Evolutionary conservation across 2,113 vertebrate species (phyloP), one percentile per base, ranked within the genome.

Genomic region (Colistium nudipinnis): DNA sequence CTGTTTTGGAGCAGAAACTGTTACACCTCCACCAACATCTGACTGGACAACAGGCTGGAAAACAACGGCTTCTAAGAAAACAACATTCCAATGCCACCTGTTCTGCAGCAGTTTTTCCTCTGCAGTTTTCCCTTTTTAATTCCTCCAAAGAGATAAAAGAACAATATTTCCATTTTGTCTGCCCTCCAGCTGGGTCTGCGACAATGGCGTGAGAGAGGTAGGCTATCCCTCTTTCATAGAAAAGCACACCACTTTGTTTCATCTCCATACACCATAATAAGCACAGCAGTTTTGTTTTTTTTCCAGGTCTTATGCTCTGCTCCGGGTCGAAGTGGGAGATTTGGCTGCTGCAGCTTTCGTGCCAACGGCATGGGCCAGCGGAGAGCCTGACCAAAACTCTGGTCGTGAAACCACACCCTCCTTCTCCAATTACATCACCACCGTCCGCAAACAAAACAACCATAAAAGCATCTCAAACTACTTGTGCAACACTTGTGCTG

Each of bases 61-160:
- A 78, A 75, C 59, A 76, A 68, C 7, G 5, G 62, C 63, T 78
- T 45, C 35, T 12, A 47, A 69, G 53, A 68, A 73, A 79, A 75
- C 59, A 79, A 53, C 71, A 88, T 85, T 85, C 80, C 72, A 3
- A 70, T 64, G 52, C 67, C 75, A 86, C 77, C 78, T 88, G 84
- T 83, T 81, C 69, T 75, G 66, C 80, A 87, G 70, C 73, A 83
- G 82, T 80, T 64, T 71, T 70, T 64, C 69, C 30, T 62, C 53
- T 62, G 62, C 31, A 67, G 28, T 78, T 74, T 79, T 72, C 16
- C 27, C 11, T 69, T 60, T 77, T 79, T 74, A 64, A 81, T 83
- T 73, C 70, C 22, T 67, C 64, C 78, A 65, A 78, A 74, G 62
- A 83, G 70, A 87, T 78, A 81, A 79, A 86, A 86, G 66, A 82